phyloP scores from a whole-genome alignment of 2,797 vertebrate genomes.

The Periophthalmus magnuspinnatus region DNA sequence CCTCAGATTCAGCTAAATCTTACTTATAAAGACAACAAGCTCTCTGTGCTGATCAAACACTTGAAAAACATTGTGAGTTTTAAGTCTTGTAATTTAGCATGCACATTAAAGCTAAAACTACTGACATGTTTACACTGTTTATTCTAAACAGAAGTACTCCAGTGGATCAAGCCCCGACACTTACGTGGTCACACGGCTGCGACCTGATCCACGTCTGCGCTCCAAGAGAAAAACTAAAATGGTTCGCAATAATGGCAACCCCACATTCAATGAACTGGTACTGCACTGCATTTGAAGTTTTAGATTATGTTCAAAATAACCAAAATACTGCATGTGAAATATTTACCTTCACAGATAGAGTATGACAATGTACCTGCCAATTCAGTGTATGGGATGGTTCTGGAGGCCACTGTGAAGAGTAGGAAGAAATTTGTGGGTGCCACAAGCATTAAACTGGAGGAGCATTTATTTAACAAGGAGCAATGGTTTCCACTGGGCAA shows the following conservation, averaged over 20 bases:
- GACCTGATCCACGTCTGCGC: conserved; percentile 76
- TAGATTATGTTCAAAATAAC: not conserved
- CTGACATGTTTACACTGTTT: not conserved
- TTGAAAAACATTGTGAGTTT: conserved; percentile 83
- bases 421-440: conserved; percentile 78
- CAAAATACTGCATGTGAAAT: not conserved
- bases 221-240: conserved; percentile 85
- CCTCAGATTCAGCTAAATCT: conserved; percentile 80
- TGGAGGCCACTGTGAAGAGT: conserved; percentile 86
- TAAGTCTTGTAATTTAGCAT: not conserved
- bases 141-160: conserved; percentile 72
- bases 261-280: conserved; percentile 90
- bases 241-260: conserved; percentile 82
- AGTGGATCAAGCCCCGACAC: conserved; percentile 84
- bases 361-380: conserved; percentile 66
- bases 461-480: conserved; percentile 70
- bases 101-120: not conserved
- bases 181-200: conserved; percentile 81
- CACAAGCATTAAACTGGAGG: conserved; percentile 77
- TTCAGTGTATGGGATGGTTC: conserved; percentile 66
- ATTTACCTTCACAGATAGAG: conserved; percentile 69
- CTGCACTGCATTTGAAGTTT: conserved; percentile 8
- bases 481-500: conserved; percentile 81
- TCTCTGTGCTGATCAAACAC: conserved; percentile 83
- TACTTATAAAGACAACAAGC: conserved; percentile 61